These are phyloP conservation scores for Anhinga anhinga DNA, from an alignment of 2,113 vertebrate species.

Conservation along the genomic window DNA sequence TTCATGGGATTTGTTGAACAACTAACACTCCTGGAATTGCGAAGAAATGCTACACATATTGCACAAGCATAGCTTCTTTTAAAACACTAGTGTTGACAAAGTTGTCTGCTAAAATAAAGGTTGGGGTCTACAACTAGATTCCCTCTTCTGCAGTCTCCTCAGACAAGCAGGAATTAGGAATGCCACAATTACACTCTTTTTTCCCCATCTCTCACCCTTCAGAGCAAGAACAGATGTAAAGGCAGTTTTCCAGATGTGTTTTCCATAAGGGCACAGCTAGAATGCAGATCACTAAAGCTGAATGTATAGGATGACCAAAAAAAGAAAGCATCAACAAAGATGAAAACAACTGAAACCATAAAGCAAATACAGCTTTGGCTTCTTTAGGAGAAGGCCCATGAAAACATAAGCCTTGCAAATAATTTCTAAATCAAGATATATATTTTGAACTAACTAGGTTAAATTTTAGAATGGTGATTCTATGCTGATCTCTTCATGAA, in stretches of 20 bases:
- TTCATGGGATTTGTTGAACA: not conserved
- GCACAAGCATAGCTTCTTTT: not conserved
- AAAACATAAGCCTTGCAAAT: not conserved
- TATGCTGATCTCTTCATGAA: not conserved
- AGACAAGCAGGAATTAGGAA: not conserved
- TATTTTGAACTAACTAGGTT: not conserved
- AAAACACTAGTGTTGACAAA: not conserved
- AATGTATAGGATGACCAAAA: not conserved
- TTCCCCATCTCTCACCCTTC: not conserved
- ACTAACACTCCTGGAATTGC: not conserved
- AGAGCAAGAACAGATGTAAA: not conserved
- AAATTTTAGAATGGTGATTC: not conserved
- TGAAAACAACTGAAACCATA: not conserved
- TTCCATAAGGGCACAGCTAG: not conserved
- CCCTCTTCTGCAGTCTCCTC: not conserved
- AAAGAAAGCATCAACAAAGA: not conserved
- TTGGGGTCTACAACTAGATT: not conserved
- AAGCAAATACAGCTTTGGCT: not conserved
- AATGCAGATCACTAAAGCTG: not conserved
- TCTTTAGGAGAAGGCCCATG: not conserved
- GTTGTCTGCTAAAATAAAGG: not conserved
- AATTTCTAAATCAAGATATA: not conserved
- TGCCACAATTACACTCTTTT: not conserved
- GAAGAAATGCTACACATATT: not conserved
- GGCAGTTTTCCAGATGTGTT: not conserved